Conservation (phyloP, 2,888 invertebrate genomes). For the Rugalucina vietnamica region DNA sequence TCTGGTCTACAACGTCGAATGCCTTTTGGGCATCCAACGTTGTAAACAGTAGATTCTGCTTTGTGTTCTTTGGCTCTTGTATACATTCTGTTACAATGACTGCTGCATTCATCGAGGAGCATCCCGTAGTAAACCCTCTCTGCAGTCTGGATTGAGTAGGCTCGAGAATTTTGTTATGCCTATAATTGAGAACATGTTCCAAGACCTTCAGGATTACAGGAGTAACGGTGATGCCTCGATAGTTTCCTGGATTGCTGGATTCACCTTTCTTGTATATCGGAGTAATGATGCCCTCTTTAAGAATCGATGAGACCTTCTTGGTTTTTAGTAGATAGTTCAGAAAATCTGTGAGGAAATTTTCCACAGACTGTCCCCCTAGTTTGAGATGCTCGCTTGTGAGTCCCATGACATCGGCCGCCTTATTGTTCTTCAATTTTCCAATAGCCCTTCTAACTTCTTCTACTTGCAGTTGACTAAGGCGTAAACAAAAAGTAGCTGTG, state of each 20-base stretch:
- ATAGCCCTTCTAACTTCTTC: background rate
- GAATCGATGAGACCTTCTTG: background rate
- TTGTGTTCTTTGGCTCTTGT: background rate
- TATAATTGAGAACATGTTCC: background rate
- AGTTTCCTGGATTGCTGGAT: background rate
- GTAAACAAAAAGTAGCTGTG: too few species aligned
- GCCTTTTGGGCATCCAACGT: slow-evolving; percentile 10
- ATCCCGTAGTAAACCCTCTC: background rate
- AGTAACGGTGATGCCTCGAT: background rate
- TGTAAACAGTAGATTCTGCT: background rate
- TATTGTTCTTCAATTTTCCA: background rate
- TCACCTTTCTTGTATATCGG: background rate
- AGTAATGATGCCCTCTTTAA: background rate
- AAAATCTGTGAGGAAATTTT: background rate
- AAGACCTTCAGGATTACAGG: background rate
- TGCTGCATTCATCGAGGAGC: background rate
- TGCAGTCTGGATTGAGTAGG: background rate
- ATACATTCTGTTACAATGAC: background rate
- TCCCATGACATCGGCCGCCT: background rate
- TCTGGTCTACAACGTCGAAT: background rate
- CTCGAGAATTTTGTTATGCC: background rate
- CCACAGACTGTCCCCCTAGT: background rate
- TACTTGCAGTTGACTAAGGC: too few species aligned
- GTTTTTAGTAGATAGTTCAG: background rate
- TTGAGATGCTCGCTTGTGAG: background rate